These are phyloP conservation scores for Sula dactylatra DNA, from an alignment of 2,113 vertebrate species.

Conservation along the genomic window DNA sequence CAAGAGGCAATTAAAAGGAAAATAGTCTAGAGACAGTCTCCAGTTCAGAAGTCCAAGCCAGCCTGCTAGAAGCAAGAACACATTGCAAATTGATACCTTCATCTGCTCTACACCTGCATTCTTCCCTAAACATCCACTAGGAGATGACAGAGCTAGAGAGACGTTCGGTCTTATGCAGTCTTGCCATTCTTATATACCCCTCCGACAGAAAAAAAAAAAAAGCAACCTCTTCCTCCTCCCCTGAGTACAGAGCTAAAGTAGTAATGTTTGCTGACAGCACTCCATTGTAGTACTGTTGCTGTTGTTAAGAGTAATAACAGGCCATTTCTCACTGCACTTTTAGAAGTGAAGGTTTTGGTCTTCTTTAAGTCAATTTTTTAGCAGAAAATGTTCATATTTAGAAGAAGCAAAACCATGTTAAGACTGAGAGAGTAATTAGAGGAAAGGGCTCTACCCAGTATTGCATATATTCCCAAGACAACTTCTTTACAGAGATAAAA, in stretches of 20 bases:
- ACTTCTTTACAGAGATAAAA: neutral
- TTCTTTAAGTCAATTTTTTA: neutral
- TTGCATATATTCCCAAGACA: neutral
- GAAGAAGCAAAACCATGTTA: neutral
- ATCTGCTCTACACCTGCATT: neutral
- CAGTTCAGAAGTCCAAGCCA: neutral
- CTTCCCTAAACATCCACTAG: neutral
- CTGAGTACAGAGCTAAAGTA: neutral
- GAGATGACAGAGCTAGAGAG: neutral
- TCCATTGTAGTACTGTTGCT: neutral
- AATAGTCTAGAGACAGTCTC: neutral
- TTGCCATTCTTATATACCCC: neutral
- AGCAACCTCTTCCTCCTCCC: neutral
- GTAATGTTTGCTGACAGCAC: neutral
- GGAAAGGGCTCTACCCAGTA: neutral
- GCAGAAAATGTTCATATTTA: neutral
- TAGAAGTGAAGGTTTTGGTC: neutral
- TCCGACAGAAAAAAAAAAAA: neutral
- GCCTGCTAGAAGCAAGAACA: neutral
- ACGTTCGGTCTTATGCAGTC: neutral
- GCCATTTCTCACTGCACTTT: neutral
- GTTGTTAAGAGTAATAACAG: neutral
- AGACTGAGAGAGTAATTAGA: neutral
- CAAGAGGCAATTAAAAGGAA: neutral
- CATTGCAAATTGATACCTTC: neutral